These are phyloP conservation scores for Lasioglossum albipes DNA, from an alignment of 1,140 invertebrate species.

Conservation along the genomic window DNA sequence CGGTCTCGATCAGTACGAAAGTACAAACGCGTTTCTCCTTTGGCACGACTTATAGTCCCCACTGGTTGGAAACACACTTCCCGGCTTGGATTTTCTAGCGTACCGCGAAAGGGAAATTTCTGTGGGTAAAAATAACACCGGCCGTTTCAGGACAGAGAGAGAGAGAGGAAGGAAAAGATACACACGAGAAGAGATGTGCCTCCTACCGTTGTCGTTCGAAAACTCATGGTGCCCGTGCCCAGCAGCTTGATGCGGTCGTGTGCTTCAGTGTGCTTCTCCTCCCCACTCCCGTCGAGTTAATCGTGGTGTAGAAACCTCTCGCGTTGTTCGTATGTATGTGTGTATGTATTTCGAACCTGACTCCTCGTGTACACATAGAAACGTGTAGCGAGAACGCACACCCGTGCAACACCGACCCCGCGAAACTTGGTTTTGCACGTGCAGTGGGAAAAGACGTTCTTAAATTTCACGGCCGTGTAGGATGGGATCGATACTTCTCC, in stretches of 20 bases:
- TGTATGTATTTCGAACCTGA: slow-evolving; percentile 38
- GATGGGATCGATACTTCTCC: not conserved
- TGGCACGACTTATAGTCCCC: not conserved
- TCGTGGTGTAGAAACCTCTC: slow-evolving; percentile 45
- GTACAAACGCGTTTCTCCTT: slow-evolving; percentile 16
- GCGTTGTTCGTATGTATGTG: slow-evolving; percentile 41
- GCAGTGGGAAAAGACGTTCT: not conserved
- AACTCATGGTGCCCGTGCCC: slow-evolving; percentile 56
- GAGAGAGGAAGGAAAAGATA: too few species aligned
- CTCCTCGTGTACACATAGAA: slow-evolving; percentile 24
- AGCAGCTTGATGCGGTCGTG: slow-evolving; percentile 56
- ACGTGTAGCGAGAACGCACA: not conserved
- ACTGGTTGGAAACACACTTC: not conserved
- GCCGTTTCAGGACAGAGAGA: not conserved
- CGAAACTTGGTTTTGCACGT: slow-evolving; percentile 15
- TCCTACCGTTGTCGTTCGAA: slow-evolving; percentile 63
- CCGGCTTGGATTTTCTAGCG: not conserved
- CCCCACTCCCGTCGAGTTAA: slow-evolving; percentile 33
- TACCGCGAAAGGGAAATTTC: slow-evolving; percentile 5
- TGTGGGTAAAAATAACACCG: slow-evolving; percentile 11
- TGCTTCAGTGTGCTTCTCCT: slow-evolving; percentile 41
- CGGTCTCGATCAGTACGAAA: not conserved
- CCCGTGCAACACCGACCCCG: not conserved
- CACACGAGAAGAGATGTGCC: slow-evolving; percentile 38
- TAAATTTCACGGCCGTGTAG: not conserved